These are phyloP conservation scores for Gallinago nigripennis DNA, from an alignment of 2,797 vertebrate genomes.

Conservation along the genomic window DNA sequence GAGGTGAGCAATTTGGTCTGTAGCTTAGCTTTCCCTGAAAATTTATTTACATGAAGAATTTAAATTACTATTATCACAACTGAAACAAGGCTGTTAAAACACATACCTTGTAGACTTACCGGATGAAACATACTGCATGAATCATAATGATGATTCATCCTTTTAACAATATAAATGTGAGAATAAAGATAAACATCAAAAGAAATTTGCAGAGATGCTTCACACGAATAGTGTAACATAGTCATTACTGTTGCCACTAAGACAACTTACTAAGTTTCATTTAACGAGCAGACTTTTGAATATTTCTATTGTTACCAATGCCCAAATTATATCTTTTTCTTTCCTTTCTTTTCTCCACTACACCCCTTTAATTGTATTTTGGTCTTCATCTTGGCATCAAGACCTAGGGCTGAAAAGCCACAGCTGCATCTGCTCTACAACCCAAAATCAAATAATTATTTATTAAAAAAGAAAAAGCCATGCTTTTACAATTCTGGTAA, in stretches of 20 bases:
- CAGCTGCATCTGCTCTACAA: not conserved
- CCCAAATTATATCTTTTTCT: not conserved
- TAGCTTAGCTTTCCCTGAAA: not conserved
- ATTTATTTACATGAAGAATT: not conserved
- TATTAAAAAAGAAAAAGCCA: not conserved
- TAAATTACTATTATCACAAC: conserved; percentile 2
- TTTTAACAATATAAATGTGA: not conserved
- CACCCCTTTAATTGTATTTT: not conserved
- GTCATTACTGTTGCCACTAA: not conserved
- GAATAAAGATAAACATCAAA: not conserved
- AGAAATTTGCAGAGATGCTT: not conserved
- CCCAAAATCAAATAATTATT: not conserved
- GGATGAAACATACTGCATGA: not conserved
- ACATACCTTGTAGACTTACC: not conserved
- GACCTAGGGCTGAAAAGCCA: not conserved
- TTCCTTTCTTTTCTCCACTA: not conserved
- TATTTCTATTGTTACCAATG: not conserved
- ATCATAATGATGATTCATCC: not conserved
- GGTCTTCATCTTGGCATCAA: not conserved
- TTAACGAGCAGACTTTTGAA: not conserved
- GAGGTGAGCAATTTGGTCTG: not conserved
- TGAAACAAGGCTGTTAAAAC: not conserved
- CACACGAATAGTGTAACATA: not conserved
- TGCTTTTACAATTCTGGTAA: not conserved
- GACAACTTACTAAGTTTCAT: not conserved